Conservation (phyloP, 2,888 invertebrate species). For the Aquatica leii region DNA sequence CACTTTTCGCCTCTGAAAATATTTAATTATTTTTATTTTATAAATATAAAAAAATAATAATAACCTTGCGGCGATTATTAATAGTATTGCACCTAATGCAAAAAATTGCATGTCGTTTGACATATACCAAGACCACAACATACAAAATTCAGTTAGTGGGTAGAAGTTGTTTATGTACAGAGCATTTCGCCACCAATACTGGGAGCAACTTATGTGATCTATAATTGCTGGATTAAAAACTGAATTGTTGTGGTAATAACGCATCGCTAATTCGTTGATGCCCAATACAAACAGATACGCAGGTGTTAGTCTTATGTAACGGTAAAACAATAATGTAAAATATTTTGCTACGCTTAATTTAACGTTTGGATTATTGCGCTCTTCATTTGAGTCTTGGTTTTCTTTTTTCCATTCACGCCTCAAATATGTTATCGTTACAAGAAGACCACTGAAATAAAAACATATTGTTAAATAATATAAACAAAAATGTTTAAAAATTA, state of each 20-base stretch:
- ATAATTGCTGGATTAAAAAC: constrained; percentile 77
- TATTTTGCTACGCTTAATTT: constrained; percentile 59
- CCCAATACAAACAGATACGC: constrained; percentile 83
- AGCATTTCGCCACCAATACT: constrained; percentile 86
- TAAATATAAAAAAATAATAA: neutral
- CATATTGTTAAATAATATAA: too few relatives aligned
- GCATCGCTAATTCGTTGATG: constrained; percentile 74
- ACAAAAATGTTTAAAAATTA: neutral
- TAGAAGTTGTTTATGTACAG: constrained; percentile 84
- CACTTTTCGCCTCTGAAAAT: constrained; percentile 63
- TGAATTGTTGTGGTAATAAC: constrained; percentile 75
- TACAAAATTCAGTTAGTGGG: constrained; percentile 78
- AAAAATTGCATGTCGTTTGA: constrained; percentile 84
- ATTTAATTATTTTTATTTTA: neutral
- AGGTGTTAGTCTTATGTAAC: constrained; percentile 79
- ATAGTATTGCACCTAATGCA: constrained; percentile 70
- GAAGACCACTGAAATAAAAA: constrained; percentile 68
- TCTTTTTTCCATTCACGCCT: constrained; percentile 68
- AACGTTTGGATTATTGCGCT: constrained; percentile 59
- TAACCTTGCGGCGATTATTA: constrained; percentile 74
- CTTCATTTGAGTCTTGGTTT: constrained; percentile 49
- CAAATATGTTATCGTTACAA: constrained; percentile 77
- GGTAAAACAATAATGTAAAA: constrained; percentile 66
- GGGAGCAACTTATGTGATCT: constrained; percentile 76
- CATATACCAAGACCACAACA: constrained; percentile 87